Conservation (phyloP, 2,888 invertebrate genomes). For the Catocala fraxini region DNA sequence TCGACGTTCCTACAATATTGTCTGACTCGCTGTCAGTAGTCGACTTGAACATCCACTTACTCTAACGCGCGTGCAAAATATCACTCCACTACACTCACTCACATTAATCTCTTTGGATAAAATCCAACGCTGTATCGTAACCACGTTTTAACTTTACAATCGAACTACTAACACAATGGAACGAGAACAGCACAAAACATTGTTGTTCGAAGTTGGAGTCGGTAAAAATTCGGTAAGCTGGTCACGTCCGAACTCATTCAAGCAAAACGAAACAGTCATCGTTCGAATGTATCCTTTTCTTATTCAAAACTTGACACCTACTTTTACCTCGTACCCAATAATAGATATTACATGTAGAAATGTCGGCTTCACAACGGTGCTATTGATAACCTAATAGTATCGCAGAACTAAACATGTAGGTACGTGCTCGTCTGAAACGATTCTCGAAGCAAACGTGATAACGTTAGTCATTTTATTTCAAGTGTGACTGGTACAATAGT, state of each 20-base stretch:
- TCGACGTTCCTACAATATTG: conserved; percentile 44
- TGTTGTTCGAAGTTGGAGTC: conserved; percentile 3
- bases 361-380: conserved; percentile 25
- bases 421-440: conserved; percentile 12
- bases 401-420: conserved; percentile 12
- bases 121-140: conserved; percentile 14
- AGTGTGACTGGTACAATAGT: too few relatives aligned
- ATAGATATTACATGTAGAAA: conserved; percentile 17
- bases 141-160: neutral
- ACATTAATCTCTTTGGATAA: conserved; percentile 2
- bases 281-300: conserved; percentile 51
- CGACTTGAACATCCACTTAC: conserved; percentile 9
- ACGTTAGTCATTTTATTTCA: too few relatives aligned
- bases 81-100: neutral
- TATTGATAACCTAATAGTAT: conserved; percentile 38
- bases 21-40: conserved; percentile 39
- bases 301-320: conserved; percentile 62
- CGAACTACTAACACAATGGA: conserved; percentile 24
- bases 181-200: neutral
- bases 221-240: conserved; percentile 43
- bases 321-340: conserved; percentile 27
- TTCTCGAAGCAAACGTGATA: conserved; percentile 1
- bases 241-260: conserved; percentile 57
- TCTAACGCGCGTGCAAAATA: conserved; percentile 1
- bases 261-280: conserved; percentile 59